Percentiles rank a stretch among this genome's conserved stretches.
phyloP scores from a whole-genome alignment of 2,888 invertebrate species.

The Meliscaeva auricollis region DNA sequence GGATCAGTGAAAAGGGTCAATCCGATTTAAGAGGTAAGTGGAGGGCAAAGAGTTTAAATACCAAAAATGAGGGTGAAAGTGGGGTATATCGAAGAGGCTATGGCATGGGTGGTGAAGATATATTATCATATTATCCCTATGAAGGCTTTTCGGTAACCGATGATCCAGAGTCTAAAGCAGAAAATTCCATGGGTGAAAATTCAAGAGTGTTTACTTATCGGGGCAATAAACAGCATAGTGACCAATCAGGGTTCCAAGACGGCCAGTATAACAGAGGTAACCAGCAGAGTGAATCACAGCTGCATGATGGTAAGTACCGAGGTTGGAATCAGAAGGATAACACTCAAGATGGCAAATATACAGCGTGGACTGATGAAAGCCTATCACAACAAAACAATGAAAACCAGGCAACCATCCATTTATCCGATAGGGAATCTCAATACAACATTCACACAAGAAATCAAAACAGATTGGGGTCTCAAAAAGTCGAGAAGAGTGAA shows the following conservation, averaged over 20 bases:
- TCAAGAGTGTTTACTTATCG: background rate
- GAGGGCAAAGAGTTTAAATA: constrained; percentile 49
- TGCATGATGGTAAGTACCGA: background rate
- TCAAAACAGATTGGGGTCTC: background rate
- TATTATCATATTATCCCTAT: constrained; percentile 25
- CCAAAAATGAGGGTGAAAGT: background rate
- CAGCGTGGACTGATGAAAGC: background rate
- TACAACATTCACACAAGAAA: background rate
- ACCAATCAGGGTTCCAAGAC: background rate
- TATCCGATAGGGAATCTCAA: background rate
- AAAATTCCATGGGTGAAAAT: background rate
- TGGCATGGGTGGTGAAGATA: constrained; percentile 58
- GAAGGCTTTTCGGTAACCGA: background rate
- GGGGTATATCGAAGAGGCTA: constrained; percentile 51
- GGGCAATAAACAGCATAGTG: background rate
- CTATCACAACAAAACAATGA: background rate
- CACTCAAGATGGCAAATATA: background rate
- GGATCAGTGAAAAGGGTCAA: constrained; percentile 18
- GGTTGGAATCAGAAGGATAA: background rate
- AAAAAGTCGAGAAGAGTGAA: background rate
- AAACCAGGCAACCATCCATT: background rate
- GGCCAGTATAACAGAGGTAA: constrained; percentile 1
- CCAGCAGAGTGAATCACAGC: background rate
- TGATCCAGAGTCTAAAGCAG: background rate
- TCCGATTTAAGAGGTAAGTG: constrained; percentile 44